Conservation (phyloP, 2,113 vertebrate genomes). For the Tenrec ecaudatus region DNA sequence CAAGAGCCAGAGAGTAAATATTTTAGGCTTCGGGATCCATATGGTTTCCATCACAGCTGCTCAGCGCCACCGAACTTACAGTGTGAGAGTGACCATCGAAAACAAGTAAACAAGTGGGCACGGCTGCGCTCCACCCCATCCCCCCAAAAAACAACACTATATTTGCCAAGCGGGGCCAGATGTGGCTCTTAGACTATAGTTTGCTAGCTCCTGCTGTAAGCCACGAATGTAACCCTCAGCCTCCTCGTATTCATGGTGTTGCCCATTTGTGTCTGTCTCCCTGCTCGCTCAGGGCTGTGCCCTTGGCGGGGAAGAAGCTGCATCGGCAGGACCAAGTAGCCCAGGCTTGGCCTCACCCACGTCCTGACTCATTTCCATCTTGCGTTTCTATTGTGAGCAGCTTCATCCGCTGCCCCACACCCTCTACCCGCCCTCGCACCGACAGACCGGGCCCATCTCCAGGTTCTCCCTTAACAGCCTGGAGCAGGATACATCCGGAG, state of each 20-base stretch:
- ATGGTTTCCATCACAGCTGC: not conserved
- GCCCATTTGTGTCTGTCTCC: not conserved
- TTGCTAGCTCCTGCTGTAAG: not conserved
- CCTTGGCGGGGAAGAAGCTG: not conserved
- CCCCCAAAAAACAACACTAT: not conserved
- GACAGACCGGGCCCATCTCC: constrained; percentile 64
- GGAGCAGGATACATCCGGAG: constrained; percentile 35
- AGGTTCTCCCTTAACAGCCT: not conserved
- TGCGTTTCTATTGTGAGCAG: constrained; percentile 15
- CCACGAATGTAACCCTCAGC: not conserved
- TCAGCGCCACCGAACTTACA: not conserved
- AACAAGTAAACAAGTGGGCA: not conserved
- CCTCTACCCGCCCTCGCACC: constrained; percentile 39
- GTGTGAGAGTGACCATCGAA: not conserved
- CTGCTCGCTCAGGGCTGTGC: not conserved
- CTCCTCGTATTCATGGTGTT: not conserved
- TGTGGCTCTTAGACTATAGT: not conserved
- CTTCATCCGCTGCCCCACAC: constrained; percentile 15
- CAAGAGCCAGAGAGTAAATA: not conserved
- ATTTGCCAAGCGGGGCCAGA: not conserved
- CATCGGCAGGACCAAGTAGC: not conserved
- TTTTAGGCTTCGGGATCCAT: not conserved
- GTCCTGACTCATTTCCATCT: constrained; percentile 44
- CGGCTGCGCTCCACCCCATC: not conserved
- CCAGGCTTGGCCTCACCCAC: not conserved